A percentile compares a stretch with the other conserved stretches of the same genome.
phyloP scores from a whole-genome alignment of 2,113 vertebrate species.

The Anas platyrhynchos region DNA sequence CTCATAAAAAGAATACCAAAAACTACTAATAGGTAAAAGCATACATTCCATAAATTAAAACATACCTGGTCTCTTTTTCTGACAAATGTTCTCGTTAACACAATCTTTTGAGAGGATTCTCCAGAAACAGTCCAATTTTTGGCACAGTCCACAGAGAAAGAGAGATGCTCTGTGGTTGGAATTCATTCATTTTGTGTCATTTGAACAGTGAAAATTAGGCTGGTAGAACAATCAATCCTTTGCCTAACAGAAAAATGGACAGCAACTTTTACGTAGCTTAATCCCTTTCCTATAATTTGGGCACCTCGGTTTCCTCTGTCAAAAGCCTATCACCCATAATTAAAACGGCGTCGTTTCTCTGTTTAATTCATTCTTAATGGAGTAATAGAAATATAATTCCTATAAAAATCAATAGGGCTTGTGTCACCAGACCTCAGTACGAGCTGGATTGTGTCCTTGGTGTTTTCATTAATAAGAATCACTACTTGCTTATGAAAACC shows the following conservation, averaged over 20 bases:
- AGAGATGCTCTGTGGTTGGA: not conserved
- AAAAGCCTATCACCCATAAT: not conserved
- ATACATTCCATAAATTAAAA: not conserved
- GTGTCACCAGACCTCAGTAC: not conserved
- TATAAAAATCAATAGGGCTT: not conserved
- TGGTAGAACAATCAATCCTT: not conserved
- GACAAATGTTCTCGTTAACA: not conserved
- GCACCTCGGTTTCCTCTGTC: not conserved
- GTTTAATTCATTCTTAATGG: not conserved
- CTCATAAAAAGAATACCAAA: not conserved
- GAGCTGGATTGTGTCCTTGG: not conserved
- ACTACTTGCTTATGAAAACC: not conserved
- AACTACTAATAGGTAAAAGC: not conserved
- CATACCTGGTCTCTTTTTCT: not conserved
- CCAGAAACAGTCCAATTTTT: not conserved
- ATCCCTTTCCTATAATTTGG: not conserved
- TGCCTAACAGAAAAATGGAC: not conserved
- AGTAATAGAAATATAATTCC: not conserved
- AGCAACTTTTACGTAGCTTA: not conserved
- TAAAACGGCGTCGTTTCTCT: not conserved
- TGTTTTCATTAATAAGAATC: not conserved
- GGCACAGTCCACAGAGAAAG: not conserved
- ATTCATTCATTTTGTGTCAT: not conserved
- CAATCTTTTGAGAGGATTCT: not conserved
- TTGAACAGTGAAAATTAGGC: not conserved